A percentile compares a stretch with the other conserved stretches of the same genome.
Evolutionary conservation across 2,113 vertebrate species (phyloP).

Genomic region (Apistogramma diplotaenia): DNA sequence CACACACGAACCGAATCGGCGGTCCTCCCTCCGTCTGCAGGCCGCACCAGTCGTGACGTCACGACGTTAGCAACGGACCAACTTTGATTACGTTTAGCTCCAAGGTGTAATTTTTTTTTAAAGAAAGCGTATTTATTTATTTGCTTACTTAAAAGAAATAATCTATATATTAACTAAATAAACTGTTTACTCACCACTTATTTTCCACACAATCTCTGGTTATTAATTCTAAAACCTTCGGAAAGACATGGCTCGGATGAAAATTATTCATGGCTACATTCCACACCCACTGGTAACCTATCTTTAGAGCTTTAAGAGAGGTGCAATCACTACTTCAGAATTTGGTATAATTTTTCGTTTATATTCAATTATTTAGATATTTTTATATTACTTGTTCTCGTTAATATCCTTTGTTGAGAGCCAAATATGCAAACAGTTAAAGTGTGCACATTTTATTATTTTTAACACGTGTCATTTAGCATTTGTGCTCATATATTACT

Average conservation of each 20-base stretch:
- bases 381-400: background rate
- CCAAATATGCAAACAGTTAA: too few species aligned
- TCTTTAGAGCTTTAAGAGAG: background rate
- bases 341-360: background rate
- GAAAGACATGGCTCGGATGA: background rate
- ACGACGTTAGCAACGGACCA: background rate
- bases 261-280: background rate
- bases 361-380: background rate
- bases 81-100: background rate
- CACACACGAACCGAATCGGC: background rate
- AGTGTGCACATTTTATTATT: background rate
- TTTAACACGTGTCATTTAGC: background rate
- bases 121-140: background rate
- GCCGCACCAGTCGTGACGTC: constrained; percentile 15
- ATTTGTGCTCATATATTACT: background rate
- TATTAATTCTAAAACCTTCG: background rate
- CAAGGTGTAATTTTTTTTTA: too few species aligned
- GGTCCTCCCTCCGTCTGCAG: background rate
- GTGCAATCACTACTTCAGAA: background rate
- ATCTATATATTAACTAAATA: background rate
- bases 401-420: rapidly evolving
- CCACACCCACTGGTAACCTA: background rate
- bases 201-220: background rate
- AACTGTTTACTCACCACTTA: background rate
- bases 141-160: background rate